A percentile compares a stretch with the other conserved stretches of the same genome.
Conservation (phyloP, 2,888 invertebrate species). For the Drosophila pseudotakahashii region DNA sequence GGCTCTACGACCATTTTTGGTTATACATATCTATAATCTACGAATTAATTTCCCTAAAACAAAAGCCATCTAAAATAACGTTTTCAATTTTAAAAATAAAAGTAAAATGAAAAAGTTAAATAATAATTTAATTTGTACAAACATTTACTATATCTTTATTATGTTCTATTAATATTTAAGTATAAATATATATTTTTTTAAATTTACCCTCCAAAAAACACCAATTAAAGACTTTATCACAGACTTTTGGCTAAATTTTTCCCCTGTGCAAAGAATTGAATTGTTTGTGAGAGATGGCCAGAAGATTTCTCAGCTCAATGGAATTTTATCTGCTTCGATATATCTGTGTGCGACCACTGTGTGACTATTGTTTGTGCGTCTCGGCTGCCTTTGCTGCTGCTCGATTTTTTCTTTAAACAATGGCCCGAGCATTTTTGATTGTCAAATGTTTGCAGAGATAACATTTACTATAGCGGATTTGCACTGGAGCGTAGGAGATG, state of each 20-base stretch:
- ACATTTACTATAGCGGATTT: slow-evolving; percentile 75
- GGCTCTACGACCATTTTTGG: too few species aligned
- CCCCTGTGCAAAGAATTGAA: slow-evolving; percentile 1
- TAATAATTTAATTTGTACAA: too few species aligned
- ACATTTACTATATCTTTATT: too few species aligned
- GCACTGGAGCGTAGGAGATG: slow-evolving; percentile 63
- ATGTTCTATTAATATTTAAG: too few species aligned
- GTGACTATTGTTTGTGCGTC: slow-evolving; percentile 47
- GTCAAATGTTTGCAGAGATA: slow-evolving; percentile 79
- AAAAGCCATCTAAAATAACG: too few species aligned
- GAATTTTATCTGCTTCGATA: slow-evolving; percentile 26
- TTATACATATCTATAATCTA: too few species aligned
- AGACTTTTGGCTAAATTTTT: background rate
- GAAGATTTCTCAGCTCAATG: slow-evolving; percentile 15
- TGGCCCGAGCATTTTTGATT: slow-evolving; percentile 78
- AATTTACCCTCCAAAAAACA: too few species aligned
- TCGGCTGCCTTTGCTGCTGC: slow-evolving; percentile 46
- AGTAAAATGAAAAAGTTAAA: too few species aligned
- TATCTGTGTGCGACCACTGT: slow-evolving; percentile 47
- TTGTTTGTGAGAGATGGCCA: slow-evolving; percentile 7
- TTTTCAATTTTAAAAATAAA: too few species aligned
- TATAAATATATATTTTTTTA: too few species aligned
- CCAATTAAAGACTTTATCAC: background rate
- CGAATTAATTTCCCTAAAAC: too few species aligned
- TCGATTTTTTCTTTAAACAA: slow-evolving; percentile 79